Percentiles rank a stretch among this genome's conserved stretches.
phyloP scores from a whole-genome alignment of 2,888 invertebrate species.

The Petrolisthes cinctipes region DNA sequence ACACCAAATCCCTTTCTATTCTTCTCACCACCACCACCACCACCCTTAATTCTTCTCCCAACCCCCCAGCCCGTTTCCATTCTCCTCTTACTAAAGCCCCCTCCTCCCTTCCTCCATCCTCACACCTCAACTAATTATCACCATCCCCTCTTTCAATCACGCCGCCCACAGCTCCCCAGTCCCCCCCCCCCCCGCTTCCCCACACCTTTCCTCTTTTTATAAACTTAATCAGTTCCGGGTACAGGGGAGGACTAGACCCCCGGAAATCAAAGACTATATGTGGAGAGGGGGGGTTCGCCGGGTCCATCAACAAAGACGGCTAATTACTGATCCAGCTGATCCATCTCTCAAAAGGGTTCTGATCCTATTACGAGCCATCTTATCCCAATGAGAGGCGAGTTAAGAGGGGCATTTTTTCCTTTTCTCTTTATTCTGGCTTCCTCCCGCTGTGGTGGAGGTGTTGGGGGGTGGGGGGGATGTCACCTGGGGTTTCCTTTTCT shows the following conservation, averaged over 20 bases:
- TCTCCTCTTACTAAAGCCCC: background rate
- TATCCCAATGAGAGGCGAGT: background rate
- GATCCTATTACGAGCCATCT: background rate
- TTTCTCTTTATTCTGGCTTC: background rate
- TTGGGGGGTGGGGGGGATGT: too few relatives aligned
- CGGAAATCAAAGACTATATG: too few relatives aligned
- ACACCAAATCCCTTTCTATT: background rate
- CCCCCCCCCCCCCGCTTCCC: background rate
- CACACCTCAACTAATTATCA: background rate
- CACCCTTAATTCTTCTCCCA: background rate
- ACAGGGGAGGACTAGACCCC: too few relatives aligned
- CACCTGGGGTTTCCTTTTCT: too few relatives aligned
- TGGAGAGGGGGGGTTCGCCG: too few relatives aligned
- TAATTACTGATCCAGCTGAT: background rate
- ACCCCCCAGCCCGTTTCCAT: background rate
- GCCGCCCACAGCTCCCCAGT: background rate
- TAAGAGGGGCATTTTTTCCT: background rate
- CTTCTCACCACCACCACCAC: background rate
- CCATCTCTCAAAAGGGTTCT: slow-evolving; percentile 2
- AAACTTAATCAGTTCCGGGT: background rate
- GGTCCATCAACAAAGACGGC: background rate
- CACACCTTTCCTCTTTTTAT: background rate
- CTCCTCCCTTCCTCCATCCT: background rate
- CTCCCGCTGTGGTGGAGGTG: background rate
- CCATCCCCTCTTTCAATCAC: background rate